phyloP scores from a whole-genome alignment of 1,140 invertebrate genomes.

The Galendromus occidentalis region DNA sequence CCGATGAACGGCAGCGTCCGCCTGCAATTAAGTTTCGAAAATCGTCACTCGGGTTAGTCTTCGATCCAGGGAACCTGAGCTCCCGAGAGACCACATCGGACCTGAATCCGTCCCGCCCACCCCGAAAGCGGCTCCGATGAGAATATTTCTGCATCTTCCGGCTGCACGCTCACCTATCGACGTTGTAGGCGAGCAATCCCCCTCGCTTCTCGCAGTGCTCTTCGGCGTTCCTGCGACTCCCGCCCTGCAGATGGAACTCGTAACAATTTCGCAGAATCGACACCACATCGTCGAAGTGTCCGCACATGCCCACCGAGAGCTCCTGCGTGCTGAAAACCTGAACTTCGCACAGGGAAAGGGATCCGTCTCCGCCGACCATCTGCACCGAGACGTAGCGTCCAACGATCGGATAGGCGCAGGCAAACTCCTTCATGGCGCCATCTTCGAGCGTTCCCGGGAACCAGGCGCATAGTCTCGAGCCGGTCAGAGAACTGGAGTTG shows the following conservation, averaged over 20 bases:
- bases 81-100: neutral
- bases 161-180: conserved; percentile 30
- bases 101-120: neutral
- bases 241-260: conserved; percentile 49
- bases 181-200: conserved; percentile 55
- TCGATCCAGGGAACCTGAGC: no score
- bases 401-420: conserved; percentile 54
- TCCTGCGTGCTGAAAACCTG: conserved; percentile 71
- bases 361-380: conserved; percentile 68
- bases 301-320: conserved; percentile 9
- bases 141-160: no score
- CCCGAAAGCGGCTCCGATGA: no score
- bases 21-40: neutral
- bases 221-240: conserved; percentile 53
- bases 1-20: conserved; percentile 9
- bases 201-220: conserved; percentile 38
- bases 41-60: no score
- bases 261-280: conserved; percentile 68
- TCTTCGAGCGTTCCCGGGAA: conserved; percentile 77
- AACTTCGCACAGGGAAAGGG: conserved; percentile 68
- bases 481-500: conserved; percentile 59
- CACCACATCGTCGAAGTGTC: conserved; percentile 29
- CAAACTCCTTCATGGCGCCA: conserved; percentile 68
- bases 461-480: conserved; percentile 76
- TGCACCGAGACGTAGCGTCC: conserved; percentile 72